Evolutionary conservation across 2,888 invertebrate species (phyloP), one percentile per base, ranked within the genome.

Genomic region (Aphrophora alni): DNA sequence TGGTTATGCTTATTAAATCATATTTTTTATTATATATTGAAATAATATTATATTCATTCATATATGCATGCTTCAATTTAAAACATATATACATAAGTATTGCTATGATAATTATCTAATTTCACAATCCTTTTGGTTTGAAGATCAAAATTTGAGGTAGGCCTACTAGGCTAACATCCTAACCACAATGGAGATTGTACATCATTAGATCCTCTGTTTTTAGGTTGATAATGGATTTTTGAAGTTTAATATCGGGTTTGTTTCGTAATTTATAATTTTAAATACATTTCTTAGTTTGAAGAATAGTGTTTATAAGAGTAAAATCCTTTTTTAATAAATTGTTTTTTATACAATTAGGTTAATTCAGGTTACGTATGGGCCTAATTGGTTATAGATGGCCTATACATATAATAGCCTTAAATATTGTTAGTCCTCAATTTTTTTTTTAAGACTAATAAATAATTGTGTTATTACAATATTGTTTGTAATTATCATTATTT

Each of bases 111-210:
- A 44, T 14, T 44, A 14, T 44, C 44, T 44, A 44, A 14, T 14
- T 44, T 44, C 10, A 44, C 44, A 44, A 14, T 59, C n/a, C 7
- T 59, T n/a, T 59, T 21, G 14, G 21, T 59, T 59, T 59, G 21
- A 59, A 44, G 44, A 59, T 21, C 5, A 21, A 59, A 21, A 12
- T 21, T 71, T 71, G 7, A 14, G 24, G n/a, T 28, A 71, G n/a
- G 17, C 27, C 5, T 28, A 71, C 27, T 71, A 71, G 28, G 71
- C 28, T 28, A 69, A 51, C 33, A 72, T 78, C 78, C 71, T 78
- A 78, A 78, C 78, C 78, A 78, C 73, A 78, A 78, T 78, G 78
- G 78, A 78, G 78, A 72, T 71, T 71, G 24, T 17, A 12, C 59
- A 21, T 59, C 44, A 44, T 44, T 14, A 44, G 44, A 44, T 14